phyloP scores from a whole-genome alignment of 2,888 invertebrate species.

The Empis stercorea region DNA sequence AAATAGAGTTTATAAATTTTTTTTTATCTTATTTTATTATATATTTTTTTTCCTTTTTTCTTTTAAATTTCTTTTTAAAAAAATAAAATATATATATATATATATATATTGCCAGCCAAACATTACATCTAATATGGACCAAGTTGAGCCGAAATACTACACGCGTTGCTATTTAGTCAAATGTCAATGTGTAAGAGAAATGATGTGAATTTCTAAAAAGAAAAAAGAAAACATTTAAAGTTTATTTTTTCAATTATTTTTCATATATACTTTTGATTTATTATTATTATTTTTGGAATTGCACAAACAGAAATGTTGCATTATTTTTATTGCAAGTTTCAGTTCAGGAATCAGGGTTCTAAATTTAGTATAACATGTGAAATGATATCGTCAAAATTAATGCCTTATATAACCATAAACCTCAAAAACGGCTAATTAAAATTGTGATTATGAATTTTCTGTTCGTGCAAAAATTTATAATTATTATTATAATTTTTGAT shows the following conservation, averaged over 20 bases:
- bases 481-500: too few relatives aligned
- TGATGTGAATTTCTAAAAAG: slow-evolving; percentile 9
- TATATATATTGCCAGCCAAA: slow-evolving; percentile 15
- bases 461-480: too few relatives aligned
- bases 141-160: slow-evolving; percentile 32
- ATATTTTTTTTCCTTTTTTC: slow-evolving; percentile 7
- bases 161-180: slow-evolving; percentile 34
- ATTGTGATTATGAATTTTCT: too few relatives aligned
- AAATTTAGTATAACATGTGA: too few relatives aligned
- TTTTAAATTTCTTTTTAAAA: slow-evolving; percentile 2
- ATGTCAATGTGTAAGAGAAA: slow-evolving; percentile 37
- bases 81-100: not conserved
- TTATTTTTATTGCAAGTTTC: too few relatives aligned
- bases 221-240: not conserved
- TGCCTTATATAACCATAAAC: too few relatives aligned
- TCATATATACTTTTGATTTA: not conserved
- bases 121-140: slow-evolving; percentile 31
- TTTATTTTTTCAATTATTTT: too few relatives aligned
- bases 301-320: too few relatives aligned
- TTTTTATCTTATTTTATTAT: not conserved
- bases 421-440: too few relatives aligned
- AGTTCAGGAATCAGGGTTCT: too few relatives aligned
- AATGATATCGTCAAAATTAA: too few relatives aligned
- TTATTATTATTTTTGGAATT: not conserved
- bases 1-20: not conserved